These are phyloP conservation scores for Seriola quinqueradiata DNA, from an alignment of 2,113 vertebrate species.

Conservation along the genomic window DNA sequence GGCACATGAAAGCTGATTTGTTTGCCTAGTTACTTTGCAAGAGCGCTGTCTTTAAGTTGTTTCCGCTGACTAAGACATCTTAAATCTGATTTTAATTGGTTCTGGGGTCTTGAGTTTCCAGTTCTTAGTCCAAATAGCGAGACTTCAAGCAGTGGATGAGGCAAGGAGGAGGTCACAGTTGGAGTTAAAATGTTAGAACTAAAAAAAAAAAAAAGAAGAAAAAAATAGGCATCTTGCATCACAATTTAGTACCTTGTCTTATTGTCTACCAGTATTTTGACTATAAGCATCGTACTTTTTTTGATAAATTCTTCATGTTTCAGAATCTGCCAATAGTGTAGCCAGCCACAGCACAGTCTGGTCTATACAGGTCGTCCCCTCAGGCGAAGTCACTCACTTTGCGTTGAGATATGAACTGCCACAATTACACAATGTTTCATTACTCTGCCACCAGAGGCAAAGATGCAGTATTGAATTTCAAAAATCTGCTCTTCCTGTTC, in stretches of 20 bases:
- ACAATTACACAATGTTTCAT: not conserved
- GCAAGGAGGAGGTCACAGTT: constrained; percentile 28
- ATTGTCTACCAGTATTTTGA: not conserved
- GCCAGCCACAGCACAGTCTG: not conserved
- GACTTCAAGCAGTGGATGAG: not conserved
- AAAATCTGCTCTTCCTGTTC: not conserved
- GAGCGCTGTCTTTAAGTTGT: constrained; percentile 29
- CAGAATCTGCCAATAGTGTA: not conserved
- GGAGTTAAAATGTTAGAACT: constrained; percentile 13
- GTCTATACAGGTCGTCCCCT: not conserved
- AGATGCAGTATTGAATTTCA: not conserved
- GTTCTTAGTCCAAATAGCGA: constrained; percentile 15
- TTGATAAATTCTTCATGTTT: not conserved
- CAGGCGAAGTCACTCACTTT: not conserved
- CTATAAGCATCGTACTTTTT: not conserved
- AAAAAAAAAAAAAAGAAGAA: constrained; percentile 7
- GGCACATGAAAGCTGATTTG: constrained; percentile 15
- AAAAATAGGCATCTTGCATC: not conserved
- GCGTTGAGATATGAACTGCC: not conserved
- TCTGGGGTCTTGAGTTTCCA: constrained; percentile 27
- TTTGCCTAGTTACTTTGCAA: constrained; percentile 12
- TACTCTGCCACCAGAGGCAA: not conserved
- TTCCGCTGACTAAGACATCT: constrained; percentile 49
- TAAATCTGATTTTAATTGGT: constrained; percentile 72
- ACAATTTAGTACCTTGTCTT: not conserved